A percentile compares a stretch with the other conserved stretches of the same genome.
Conservation (phyloP, 2,113 vertebrate genomes). For the Saccopteryx bilineata region DNA sequence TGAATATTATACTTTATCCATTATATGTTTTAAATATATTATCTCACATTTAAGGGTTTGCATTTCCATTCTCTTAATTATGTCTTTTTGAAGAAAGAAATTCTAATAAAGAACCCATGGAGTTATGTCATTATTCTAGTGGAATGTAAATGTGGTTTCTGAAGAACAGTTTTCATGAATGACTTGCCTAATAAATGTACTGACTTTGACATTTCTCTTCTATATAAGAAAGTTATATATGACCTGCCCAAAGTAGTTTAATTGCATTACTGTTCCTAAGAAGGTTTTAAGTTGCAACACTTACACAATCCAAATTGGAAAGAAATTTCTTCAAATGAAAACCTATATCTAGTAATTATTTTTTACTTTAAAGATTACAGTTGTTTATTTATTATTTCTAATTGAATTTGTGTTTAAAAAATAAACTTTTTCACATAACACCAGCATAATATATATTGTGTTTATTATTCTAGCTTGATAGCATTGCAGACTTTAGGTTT, state of each 20-base stretch:
- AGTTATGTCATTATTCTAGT: not conserved
- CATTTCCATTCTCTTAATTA: not conserved
- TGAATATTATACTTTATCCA: not conserved
- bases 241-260: not conserved
- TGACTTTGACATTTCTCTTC: constrained; percentile 51
- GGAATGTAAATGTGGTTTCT: not conserved
- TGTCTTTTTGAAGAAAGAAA: constrained; percentile 52
- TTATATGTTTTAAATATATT: not conserved
- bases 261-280: constrained; percentile 39
- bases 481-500: not conserved
- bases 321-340: constrained; percentile 20
- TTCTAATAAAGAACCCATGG: not conserved
- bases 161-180: constrained; percentile 40
- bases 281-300: not conserved
- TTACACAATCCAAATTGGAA: constrained; percentile 55
- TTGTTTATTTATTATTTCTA: constrained; percentile 4
- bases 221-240: constrained; percentile 53
- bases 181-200: constrained; percentile 28
- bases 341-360: constrained; percentile 13
- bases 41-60: not conserved
- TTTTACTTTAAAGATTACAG: constrained; percentile 22
- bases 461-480: constrained; percentile 34
- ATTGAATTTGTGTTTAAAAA: constrained; percentile 52
- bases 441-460: not conserved
- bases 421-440: constrained; percentile 25